Evolutionary conservation across 92 coral and sea anemone genomes (phyloP), one percentile per base, ranked within the genome.

Genomic region (Porites evermanni): DNA sequence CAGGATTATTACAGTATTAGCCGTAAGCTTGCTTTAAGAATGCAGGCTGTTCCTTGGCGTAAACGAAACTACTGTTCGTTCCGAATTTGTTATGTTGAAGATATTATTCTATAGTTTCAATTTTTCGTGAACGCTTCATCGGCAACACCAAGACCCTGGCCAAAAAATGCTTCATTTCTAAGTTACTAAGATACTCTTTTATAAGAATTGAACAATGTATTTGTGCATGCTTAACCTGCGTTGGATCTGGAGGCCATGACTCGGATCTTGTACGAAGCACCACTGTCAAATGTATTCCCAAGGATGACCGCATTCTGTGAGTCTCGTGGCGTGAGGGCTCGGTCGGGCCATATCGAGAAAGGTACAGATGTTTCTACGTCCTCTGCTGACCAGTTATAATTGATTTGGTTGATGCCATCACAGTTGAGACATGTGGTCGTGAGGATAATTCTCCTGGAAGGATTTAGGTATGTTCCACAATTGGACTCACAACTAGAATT

Each of bases 381-480:
- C 26, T 24, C 63, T 1, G 89, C 92, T 47, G 94, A 87, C 98
- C 98, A 94, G 66, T 58, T 71, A 79, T 85, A 93, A 29, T 89
- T 87, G 64, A 94, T 18, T 53, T 76, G 16, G 44, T 81, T 77
- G 81, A 74, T 59, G 18, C 67, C 69, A 51, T 78, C 80, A 73
- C 94, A 92, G 78, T 85, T 80, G 17, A 63, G 32, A 69, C 98
- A 94, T 19, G 76, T 67, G 16, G 94, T 79, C 18, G 79, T 67
- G 21, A 94, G 80, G 18, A 88, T 78, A 8, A 94, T 86, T 82
- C 91, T 84, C 77, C 82, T 90, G n/a, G 89, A 87, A 16, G 93
- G 74, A 32, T 85, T 90, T 56, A 92, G 70, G 73, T 92, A 93
- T 38, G 20, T 56, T 12, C 52, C 98, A 56, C 98, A 92, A 85